A percentile compares a stretch with the other conserved stretches of the same genome.
Evolutionary conservation across 2,797 vertebrate species (phyloP).

Genomic region (Alectoris magna): DNA sequence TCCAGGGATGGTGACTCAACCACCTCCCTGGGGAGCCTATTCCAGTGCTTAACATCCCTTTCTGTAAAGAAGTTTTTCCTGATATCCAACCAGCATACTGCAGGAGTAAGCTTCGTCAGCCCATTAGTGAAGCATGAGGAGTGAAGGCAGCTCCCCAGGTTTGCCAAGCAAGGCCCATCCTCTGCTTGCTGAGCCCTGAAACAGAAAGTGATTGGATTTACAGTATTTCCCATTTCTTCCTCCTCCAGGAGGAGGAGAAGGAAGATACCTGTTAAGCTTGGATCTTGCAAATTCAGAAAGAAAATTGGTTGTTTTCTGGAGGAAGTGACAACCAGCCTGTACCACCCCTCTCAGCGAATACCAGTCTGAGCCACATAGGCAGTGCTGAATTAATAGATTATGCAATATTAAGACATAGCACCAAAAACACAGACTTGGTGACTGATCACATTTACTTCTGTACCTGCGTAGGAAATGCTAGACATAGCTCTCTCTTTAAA

Average conservation of each 20-base stretch:
- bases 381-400: neutral
- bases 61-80: too few relatives aligned
- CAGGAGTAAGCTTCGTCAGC: neutral
- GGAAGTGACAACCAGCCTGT: neutral
- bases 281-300: neutral
- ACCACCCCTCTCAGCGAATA: neutral
- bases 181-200: neutral
- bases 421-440: neutral
- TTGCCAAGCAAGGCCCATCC: neutral
- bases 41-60: too few relatives aligned
- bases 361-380: neutral
- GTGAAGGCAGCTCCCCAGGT: neutral
- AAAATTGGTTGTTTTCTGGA: neutral
- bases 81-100: neutral
- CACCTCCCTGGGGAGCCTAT: too few relatives aligned
- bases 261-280: neutral
- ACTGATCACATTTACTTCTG: neutral
- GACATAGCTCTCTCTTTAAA: neutral
- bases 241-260: neutral
- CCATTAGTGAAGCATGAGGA: fast-evolving
- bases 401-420: neutral
- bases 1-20: too few relatives aligned
- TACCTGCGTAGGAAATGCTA: neutral
- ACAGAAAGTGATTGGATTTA: neutral
- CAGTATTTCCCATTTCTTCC: neutral